These are phyloP conservation scores for Tupaia chinensis DNA, from an alignment of 2,113 vertebrate species.

Conservation along the genomic window DNA sequence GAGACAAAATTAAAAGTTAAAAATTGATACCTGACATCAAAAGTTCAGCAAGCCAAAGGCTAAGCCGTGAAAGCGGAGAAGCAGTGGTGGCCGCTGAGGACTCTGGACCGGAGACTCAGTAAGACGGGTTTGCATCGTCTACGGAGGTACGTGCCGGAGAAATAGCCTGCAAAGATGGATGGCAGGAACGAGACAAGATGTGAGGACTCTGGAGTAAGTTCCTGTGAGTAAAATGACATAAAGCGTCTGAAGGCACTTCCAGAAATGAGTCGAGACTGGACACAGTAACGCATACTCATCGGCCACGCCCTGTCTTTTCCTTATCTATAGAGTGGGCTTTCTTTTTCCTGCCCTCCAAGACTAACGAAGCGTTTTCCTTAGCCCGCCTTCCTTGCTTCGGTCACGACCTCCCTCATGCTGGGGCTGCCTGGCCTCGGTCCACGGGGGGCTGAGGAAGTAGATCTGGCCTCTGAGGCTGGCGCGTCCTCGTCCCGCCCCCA, in stretches of 20 bases:
- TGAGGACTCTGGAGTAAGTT: neutral
- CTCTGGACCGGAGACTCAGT: neutral
- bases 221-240: neutral
- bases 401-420: rapidly evolving
- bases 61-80: conserved; percentile 31
- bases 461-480: rapidly evolving
- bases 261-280: neutral
- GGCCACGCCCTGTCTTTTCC: neutral
- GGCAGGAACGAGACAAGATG: neutral
- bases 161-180: neutral
- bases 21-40: conserved; percentile 66
- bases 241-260: neutral
- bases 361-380: rapidly evolving
- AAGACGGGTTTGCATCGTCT: neutral
- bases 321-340: neutral
- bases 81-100: conserved; percentile 41
- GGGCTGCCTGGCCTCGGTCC: rapidly evolving
- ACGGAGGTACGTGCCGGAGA: neutral
- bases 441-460: rapidly evolving
- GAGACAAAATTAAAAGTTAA: conserved; percentile 73
- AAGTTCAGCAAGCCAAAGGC: conserved; percentile 58
- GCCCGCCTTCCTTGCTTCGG: rapidly evolving
- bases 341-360: neutral
- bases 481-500: neutral
- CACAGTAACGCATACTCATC: neutral